Base-by-base conservation (phyloP, 2,888 invertebrate species). In the Epirrhoe tristata region DNA sequence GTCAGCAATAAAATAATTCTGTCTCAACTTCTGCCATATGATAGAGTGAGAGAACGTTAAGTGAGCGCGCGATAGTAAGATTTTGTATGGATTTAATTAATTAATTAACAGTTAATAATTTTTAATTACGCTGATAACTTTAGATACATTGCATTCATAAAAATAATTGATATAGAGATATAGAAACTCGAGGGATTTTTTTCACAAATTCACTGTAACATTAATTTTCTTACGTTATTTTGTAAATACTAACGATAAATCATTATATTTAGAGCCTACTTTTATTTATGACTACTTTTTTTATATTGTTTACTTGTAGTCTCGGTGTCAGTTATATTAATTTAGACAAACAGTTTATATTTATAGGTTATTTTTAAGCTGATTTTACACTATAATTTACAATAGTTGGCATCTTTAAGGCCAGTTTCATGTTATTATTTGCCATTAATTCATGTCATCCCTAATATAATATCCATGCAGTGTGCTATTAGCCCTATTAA, bases 261-360 rank as follows among this genome's bases (percentile, higher is more conserved):
- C 52, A 60, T 56, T 48, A 61, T 59, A 63, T 59, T 71, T 69
- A 70, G 67, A 67, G 63, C 66, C 17, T 53, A 64, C 58, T 71
- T 66, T 69, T 74, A 73, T 73, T 71, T 74, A 73, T 73, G 64
- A 61, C 34, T 55, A 62, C 32, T 64, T 71, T 72, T n/a, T 70
- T 73, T 59, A 58, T 67, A 66, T 51, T 64, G n/a, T 65, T 66
- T 53, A 62, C 53, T 66, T 64, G 52, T 53, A 63, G 53, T 57
- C 58, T 56, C 7, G 43, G 63, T 66, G 66, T 60, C 39, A 60
- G 52, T 63, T 58, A 65, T 48, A 59, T 57, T 57, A 53, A 32
- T 59, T 58, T 68, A 39, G 64, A 59, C 55, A 31, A 57, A 63
- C 17, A 57, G 48, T 70, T 58, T 67, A 65, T 67, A n/a, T 36